A percentile compares a stretch with the other conserved stretches of the same genome.
Evolutionary conservation across 2,113 vertebrate species (phyloP).

Genomic region (Proteles cristata): DNA sequence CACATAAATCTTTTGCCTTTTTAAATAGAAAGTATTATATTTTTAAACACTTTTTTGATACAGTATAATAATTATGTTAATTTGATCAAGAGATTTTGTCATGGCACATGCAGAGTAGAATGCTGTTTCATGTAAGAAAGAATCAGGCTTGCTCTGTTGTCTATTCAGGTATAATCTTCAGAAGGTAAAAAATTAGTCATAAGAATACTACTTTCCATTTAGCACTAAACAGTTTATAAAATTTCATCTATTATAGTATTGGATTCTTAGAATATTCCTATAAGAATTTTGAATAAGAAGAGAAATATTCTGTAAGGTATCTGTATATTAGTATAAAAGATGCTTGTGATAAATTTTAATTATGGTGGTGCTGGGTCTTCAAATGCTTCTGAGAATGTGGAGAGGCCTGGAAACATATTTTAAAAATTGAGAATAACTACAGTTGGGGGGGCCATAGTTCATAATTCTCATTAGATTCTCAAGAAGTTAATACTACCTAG

Average conservation of each 20-base stretch:
- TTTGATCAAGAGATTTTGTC: slow-evolving; percentile 6
- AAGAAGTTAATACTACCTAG: not conserved
- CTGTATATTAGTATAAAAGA: not conserved
- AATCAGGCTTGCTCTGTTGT: not conserved
- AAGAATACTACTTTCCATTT: not conserved
- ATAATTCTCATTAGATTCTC: slow-evolving; percentile 10
- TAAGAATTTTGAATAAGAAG: not conserved
- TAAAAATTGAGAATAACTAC: slow-evolving; percentile 7
- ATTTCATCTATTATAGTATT: not conserved
- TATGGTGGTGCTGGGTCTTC: not conserved
- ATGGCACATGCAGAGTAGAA: not conserved
- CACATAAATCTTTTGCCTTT: no score
- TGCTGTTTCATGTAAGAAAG: not conserved
- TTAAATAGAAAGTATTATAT: not conserved
- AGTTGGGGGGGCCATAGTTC: not conserved
- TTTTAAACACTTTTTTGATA: slow-evolving; percentile 3
- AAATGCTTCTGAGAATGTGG: not conserved
- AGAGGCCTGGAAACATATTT: not conserved
- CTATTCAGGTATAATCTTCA: not conserved
- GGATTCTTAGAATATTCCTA: not conserved
- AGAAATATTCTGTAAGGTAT: not conserved
- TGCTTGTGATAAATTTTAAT: not conserved
- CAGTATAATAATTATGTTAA: not conserved
- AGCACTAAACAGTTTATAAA: not conserved
- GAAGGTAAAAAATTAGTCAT: not conserved